These are phyloP conservation scores for Temnothorax nylanderi DNA, from an alignment of 1,140 invertebrate genomes.

Conservation along the genomic window DNA sequence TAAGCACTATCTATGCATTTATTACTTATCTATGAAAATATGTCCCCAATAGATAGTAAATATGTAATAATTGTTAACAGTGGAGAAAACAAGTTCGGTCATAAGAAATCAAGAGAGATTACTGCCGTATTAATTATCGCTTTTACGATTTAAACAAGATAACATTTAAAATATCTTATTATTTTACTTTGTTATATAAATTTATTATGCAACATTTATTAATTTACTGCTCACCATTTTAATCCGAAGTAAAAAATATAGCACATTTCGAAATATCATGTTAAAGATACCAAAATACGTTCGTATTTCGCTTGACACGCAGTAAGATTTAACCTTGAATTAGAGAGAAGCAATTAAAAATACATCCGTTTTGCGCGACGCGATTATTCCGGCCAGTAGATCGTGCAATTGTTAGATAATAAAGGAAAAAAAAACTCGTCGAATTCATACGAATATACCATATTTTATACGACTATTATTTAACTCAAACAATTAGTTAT, in stretches of 20 bases:
- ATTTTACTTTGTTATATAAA: background rate
- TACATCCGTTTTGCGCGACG: background rate
- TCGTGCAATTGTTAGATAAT: background rate
- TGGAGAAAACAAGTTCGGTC: background rate
- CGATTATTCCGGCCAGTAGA: background rate
- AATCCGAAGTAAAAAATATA: background rate
- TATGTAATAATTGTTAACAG: background rate
- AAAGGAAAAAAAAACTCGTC: background rate
- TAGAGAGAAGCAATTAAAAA: background rate
- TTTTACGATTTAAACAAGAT: background rate
- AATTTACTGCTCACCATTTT: slow-evolving; percentile 85
- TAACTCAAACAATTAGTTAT: background rate
- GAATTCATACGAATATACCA: background rate
- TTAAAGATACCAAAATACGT: background rate
- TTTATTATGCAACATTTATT: background rate
- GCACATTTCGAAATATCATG: too few species aligned
- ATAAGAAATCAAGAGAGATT: background rate
- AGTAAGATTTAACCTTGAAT: background rate
- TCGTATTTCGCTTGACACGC: background rate
- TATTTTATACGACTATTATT: background rate
- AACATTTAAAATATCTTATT: slow-evolving; percentile 1
- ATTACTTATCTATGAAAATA: background rate
- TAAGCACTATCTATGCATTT: background rate
- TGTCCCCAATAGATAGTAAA: background rate
- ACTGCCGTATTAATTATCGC: background rate